A percentile compares a stretch with the other conserved stretches of the same genome.
Conservation (phyloP, 2,797 vertebrate genomes). For the Schizothorax lantsangensis region DNA sequence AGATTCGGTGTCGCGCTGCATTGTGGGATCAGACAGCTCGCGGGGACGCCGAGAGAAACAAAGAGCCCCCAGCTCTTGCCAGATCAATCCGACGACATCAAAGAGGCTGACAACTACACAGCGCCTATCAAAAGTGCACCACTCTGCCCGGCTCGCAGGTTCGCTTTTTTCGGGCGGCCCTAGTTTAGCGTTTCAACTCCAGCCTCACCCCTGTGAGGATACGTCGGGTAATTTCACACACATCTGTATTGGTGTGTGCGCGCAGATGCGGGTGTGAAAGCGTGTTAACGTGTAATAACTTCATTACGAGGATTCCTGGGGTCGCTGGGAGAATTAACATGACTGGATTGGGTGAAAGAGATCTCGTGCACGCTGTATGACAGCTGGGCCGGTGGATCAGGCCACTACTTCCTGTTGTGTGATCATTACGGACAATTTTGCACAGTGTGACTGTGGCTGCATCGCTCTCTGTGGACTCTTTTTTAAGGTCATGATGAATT, state of each 20-base stretch:
- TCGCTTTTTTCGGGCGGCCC: slow-evolving; percentile 31
- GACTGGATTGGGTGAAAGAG: slow-evolving; percentile 33
- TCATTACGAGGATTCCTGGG: slow-evolving; percentile 47
- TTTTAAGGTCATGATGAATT: slow-evolving; percentile 25
- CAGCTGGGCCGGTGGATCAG: slow-evolving; percentile 39
- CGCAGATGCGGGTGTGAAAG: neutral
- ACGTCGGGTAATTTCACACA: neutral
- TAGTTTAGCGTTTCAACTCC: slow-evolving; percentile 46
- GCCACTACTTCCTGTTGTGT: slow-evolving; percentile 36
- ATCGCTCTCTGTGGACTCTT: slow-evolving; percentile 16
- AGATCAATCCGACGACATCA: slow-evolving; percentile 63
- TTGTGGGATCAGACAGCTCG: slow-evolving; percentile 62
- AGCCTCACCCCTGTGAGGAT: slow-evolving; percentile 36
- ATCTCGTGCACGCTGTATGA: slow-evolving; percentile 26
- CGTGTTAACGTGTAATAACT: slow-evolving; percentile 48
- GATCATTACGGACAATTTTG: slow-evolving; percentile 43
- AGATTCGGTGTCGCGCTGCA: slow-evolving; percentile 58
- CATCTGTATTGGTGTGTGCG: slow-evolving; percentile 17
- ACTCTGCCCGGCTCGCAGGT: slow-evolving; percentile 49
- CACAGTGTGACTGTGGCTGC: slow-evolving; percentile 29
- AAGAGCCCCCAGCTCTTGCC: slow-evolving; percentile 58
- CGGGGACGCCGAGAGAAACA: slow-evolving; percentile 55
- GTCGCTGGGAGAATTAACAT: slow-evolving; percentile 28
- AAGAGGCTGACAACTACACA: slow-evolving; percentile 58
- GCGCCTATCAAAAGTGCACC: slow-evolving; percentile 55